Evolutionary conservation across 2,113 vertebrate species (phyloP).

Genomic region (Albula glossodonta): DNA sequence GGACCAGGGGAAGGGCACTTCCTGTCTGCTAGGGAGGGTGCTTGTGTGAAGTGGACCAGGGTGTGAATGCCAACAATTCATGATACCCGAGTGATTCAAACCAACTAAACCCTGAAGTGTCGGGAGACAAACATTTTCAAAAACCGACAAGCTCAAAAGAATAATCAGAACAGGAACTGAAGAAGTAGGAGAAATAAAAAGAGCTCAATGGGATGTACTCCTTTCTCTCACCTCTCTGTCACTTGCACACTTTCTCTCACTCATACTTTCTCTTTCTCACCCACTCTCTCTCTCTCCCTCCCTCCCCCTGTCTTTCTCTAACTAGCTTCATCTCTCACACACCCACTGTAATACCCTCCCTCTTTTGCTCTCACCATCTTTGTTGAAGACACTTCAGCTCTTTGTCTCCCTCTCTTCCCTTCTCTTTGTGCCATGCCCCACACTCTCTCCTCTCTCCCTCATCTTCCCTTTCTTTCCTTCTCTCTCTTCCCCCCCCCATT

Average conservation of each 20-base stretch:
- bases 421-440: too few species aligned
- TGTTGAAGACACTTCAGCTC: too few species aligned
- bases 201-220: neutral
- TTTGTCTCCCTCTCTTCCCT: neutral
- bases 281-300: too few species aligned
- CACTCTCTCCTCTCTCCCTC: neutral
- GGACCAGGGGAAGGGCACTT: neutral
- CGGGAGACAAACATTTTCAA: neutral
- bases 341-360: neutral
- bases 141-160: neutral
- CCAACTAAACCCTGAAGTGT: neutral
- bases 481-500: neutral
- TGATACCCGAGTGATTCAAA: conserved; percentile 21
- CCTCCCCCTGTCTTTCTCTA: neutral
- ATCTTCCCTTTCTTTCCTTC: neutral
- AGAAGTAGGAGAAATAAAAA: too few species aligned
- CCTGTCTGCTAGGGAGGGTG: neutral
- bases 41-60: neutral
- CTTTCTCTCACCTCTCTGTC: neutral
- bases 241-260: neutral
- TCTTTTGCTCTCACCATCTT: neutral
- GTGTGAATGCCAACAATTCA: neutral
- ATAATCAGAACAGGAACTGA: too few species aligned
- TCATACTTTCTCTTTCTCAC: neutral
- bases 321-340: neutral